Evolutionary conservation across 2,888 invertebrate genomes (phyloP).

Genomic region (Sphaerophoria rueppellii): DNA sequence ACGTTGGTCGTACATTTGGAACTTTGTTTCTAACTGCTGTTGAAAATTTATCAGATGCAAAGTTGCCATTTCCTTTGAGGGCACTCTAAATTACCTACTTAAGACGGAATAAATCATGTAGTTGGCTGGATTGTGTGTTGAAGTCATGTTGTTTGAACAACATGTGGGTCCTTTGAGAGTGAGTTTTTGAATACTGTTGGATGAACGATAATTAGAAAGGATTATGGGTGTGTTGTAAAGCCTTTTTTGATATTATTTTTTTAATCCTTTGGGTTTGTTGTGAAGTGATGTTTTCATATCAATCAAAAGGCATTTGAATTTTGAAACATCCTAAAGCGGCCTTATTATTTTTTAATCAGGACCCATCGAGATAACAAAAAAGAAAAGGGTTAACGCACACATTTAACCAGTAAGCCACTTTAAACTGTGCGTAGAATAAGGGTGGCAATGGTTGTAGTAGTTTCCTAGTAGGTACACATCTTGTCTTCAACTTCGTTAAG

Average conservation of each 20-base stretch:
- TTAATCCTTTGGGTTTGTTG: not conserved
- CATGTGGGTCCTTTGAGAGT: slow-evolving; percentile 12
- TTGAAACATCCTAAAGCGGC: not conserved
- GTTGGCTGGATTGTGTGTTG: slow-evolving; percentile 1
- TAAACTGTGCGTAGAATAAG: too few species aligned
- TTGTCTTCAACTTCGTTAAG: too few species aligned
- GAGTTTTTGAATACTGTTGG: slow-evolving; percentile 1
- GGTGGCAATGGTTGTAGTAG: too few species aligned
- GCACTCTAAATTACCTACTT: slow-evolving; percentile 25
- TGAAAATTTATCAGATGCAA: slow-evolving; percentile 25
- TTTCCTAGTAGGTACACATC: too few species aligned
- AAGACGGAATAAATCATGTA: slow-evolving; percentile 15
- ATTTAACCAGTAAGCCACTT: too few species aligned
- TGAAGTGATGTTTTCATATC: not conserved
- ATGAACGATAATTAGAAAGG: not conserved
- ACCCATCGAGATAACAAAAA: too few species aligned
- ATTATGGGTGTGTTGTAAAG: not conserved
- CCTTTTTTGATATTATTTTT: not conserved
- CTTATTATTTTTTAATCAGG: too few species aligned
- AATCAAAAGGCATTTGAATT: not conserved
- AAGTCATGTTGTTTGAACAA: slow-evolving; percentile 27
- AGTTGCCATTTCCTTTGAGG: slow-evolving; percentile 19
- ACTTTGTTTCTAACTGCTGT: not conserved
- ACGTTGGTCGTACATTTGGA: not conserved
- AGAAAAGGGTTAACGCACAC: too few species aligned